phyloP scores from a whole-genome alignment of 1,140 invertebrate species.

The Drosophila suzukii region DNA sequence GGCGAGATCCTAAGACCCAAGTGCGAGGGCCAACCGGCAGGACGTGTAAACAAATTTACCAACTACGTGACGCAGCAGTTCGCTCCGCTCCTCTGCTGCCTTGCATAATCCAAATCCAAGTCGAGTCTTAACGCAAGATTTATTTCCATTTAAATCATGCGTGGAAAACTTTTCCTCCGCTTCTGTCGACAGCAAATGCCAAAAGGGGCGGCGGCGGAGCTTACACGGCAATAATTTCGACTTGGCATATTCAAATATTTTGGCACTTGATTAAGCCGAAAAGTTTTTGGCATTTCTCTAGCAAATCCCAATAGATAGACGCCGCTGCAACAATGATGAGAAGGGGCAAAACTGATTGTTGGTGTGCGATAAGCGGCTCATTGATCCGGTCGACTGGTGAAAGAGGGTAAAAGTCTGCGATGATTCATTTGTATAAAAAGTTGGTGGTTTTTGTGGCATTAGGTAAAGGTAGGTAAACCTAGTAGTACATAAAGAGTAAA shows the following conservation, averaged over 20 bases:
- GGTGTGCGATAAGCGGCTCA: constrained; percentile 24
- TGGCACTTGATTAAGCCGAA: constrained; percentile 74
- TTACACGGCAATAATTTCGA: constrained; percentile 67
- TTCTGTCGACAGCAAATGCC: constrained; percentile 59
- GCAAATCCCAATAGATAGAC: constrained; percentile 19
- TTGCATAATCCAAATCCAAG: constrained; percentile 62
- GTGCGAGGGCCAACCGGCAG: constrained; percentile 15
- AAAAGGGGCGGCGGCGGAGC: neutral
- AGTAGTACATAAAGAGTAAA: too few species aligned
- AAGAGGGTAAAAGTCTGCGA: neutral
- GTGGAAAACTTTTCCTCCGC: constrained; percentile 71
- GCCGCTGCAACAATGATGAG: constrained; percentile 11
- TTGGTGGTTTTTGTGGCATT: neutral
- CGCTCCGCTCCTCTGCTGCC: constrained; percentile 18
- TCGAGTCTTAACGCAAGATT: constrained; percentile 79
- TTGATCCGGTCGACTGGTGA: constrained; percentile 3
- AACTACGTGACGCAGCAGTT: constrained; percentile 76
- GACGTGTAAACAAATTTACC: constrained; percentile 80
- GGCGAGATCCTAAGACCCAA: constrained; percentile 37
- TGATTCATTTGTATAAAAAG: neutral
- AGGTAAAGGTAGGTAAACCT: too few species aligned
- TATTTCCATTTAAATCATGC: constrained; percentile 82
- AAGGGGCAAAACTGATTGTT: constrained; percentile 48
- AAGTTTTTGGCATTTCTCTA: constrained; percentile 59
- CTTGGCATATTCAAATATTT: constrained; percentile 77